phyloP scores from a whole-genome alignment of 2,113 vertebrate genomes.

The Neopipo cinnamomea region DNA sequence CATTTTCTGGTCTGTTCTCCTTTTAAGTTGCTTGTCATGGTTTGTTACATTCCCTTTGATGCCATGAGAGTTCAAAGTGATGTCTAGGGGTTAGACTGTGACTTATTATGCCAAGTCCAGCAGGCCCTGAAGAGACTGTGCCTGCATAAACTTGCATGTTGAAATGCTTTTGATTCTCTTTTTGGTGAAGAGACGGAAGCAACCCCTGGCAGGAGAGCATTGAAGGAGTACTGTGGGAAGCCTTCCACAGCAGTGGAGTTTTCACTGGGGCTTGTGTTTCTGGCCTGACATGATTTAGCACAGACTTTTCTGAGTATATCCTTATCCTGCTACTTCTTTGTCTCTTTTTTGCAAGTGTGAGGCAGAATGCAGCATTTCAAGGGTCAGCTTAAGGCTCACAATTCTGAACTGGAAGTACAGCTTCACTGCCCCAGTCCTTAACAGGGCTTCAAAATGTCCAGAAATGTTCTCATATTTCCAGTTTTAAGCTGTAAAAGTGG shows the following conservation, averaged over 20 bases:
- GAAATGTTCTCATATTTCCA: background rate
- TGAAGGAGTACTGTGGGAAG: background rate
- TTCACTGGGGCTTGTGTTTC: background rate
- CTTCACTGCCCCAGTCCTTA: background rate
- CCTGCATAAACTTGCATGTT: conserved; percentile 29
- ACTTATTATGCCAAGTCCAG: conserved; percentile 48
- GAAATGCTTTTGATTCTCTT: conserved; percentile 26
- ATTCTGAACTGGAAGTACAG: background rate
- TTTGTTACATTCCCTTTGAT: conserved; percentile 58
- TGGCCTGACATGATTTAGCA: background rate
- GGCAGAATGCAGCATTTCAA: background rate
- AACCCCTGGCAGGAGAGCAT: background rate
- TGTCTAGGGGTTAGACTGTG: conserved; percentile 46
- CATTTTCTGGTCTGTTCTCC: conserved; percentile 38
- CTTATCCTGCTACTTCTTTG: background rate
- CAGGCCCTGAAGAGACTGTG: background rate
- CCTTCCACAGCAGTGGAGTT: background rate
- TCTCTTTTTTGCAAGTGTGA: background rate
- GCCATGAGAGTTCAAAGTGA: conserved; percentile 53
- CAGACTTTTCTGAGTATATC: background rate
- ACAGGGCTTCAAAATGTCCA: background rate
- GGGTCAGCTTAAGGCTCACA: background rate
- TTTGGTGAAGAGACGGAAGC: background rate
- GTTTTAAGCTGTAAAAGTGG: background rate
- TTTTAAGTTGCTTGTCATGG: conserved; percentile 58